Conservation (phyloP, 2,888 invertebrate species). For the Rhamnusium bicolor region DNA sequence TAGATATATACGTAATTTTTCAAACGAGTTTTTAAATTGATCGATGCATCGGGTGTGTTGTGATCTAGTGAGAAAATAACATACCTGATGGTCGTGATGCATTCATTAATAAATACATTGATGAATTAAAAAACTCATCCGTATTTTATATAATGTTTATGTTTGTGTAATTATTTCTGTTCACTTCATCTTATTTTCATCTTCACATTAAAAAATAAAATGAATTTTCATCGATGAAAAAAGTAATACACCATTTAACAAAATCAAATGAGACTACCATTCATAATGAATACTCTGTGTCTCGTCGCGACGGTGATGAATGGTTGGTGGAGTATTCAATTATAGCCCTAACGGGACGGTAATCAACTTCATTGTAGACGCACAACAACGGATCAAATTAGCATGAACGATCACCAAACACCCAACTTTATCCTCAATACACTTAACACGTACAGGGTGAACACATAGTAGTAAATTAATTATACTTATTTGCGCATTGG, state of each 20-base stretch:
- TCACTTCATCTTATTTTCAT: not conserved
- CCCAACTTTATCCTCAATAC: constrained; percentile 1
- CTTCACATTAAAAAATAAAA: not conserved
- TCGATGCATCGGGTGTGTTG: too few species aligned
- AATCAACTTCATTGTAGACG: constrained; percentile 22
- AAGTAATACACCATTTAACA: not conserved
- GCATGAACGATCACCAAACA: constrained; percentile 17
- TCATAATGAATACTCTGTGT: not conserved
- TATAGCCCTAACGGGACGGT: constrained; percentile 48
- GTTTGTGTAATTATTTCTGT: too few species aligned
- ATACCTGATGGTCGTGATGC: too few species aligned
- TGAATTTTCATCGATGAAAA: not conserved
- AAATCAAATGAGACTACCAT: not conserved
- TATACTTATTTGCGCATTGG: not conserved
- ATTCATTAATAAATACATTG: too few species aligned
- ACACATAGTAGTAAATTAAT: not conserved
- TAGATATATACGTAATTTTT: too few species aligned
- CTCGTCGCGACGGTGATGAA: constrained; percentile 46
- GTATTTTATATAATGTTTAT: too few species aligned
- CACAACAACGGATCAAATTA: constrained; percentile 22
- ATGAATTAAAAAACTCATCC: too few species aligned
- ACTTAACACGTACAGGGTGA: not conserved
- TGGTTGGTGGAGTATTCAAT: constrained; percentile 49
- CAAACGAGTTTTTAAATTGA: too few species aligned
- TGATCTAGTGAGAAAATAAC: too few species aligned